Percentiles rank a stretch among this genome's conserved stretches.
Conservation (phyloP, 2,888 invertebrate genomes). For the Epinotia brunnichana region DNA sequence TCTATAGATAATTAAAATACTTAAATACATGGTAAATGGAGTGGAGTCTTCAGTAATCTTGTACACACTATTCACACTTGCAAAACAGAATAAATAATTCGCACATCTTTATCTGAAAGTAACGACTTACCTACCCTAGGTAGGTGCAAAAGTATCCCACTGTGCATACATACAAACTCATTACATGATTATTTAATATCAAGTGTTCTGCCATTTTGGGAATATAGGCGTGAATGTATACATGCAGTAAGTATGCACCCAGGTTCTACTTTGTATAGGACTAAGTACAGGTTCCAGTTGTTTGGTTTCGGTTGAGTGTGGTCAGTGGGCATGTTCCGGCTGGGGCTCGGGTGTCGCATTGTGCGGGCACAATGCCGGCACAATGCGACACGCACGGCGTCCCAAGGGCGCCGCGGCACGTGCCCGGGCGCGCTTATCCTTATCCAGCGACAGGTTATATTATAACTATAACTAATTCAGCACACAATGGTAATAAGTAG, state of each 20-base stretch:
- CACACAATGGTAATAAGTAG: not conserved
- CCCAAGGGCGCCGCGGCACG: conserved; percentile 64
- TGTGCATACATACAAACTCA: no score
- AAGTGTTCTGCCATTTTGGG: no score
- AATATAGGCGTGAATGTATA: no score
- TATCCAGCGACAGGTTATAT: conserved; percentile 1
- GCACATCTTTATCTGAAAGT: no score
- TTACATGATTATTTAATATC: no score
- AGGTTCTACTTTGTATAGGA: not conserved
- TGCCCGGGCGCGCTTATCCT: conserved; percentile 49
- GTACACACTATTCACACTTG: no score
- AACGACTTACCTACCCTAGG: no score
- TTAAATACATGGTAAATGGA: no score
- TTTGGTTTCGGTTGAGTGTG: conserved; percentile 44
- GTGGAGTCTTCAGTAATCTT: no score
- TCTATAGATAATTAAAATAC: no score
- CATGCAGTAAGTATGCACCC: not conserved
- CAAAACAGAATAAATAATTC: no score
- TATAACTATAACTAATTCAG: not conserved
- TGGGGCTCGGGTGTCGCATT: conserved; percentile 66
- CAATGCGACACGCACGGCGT: conserved; percentile 72
- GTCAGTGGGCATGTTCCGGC: conserved; percentile 52
- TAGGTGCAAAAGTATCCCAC: no score
- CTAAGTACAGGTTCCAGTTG: conserved; percentile 9
- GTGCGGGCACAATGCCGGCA: conserved; percentile 65